Evolutionary conservation across 2,113 vertebrate species (phyloP), one percentile per base, ranked within the genome.

Genomic region (Platysteira castanea): DNA sequence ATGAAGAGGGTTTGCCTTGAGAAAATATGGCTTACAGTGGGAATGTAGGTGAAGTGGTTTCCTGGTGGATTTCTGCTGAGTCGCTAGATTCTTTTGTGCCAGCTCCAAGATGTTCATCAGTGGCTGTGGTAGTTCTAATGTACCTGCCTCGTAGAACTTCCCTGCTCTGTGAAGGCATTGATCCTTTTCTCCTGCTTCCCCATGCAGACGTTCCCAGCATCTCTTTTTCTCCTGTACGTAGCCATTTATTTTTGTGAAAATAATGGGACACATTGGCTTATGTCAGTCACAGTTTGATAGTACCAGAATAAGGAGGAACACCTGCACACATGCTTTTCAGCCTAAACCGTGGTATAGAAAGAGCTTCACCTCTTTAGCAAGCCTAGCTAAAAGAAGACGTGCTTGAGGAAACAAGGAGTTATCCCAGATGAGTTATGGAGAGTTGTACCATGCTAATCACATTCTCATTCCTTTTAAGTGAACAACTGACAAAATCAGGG

Each of bases 11-110:
- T 33, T 88, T 83, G 21, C 10, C 44, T 47, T 49, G 59, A 61
- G 63, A 86, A 90, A 71, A 53, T 6, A 22, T 0, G 1, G 7
- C 14, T 53, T 77, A 6, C 0, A 0, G 19, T 80, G n/a, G 37
- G 18, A 90, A 74, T 5, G 5, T 2, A 11, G 31, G 7, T 61
- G n/a, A 87, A 89, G 46, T 39, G 23, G 10, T 77, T 81, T 84
- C 31, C 44, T 49, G 37, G 1, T 13, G 26, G 5, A 20, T 3
- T 71, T 94, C 24, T 95, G n/a, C 41, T 65, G 41, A 22, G 26
- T 54, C 9, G 6, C n/a, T 49, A 23, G 28, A n/a, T 42, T 71
- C 28, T 63, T 79, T 75, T 50, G n/a, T 65, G 37, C 24, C 74
- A 84, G 9, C 22, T 86, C 41, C 57, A 77, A 52, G 28, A 53